phyloP scores from a whole-genome alignment of 2,888 invertebrate genomes.

The Geophilus truncorum region DNA sequence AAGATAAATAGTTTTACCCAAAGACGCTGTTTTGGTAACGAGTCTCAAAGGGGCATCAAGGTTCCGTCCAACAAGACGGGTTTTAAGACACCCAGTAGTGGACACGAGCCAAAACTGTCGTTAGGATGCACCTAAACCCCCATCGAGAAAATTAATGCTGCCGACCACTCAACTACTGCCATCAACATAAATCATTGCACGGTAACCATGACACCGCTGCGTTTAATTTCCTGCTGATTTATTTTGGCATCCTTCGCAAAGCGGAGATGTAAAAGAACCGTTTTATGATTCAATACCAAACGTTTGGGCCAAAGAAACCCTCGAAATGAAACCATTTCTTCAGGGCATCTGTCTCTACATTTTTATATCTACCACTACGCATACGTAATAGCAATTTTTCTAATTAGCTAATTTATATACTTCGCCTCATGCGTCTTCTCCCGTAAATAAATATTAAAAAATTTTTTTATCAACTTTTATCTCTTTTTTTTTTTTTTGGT shows the following conservation, averaged over 20 bases:
- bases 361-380: conserved; percentile 15
- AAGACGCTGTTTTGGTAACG: background rate
- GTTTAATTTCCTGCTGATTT: conserved; percentile 30
- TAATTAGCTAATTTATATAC: background rate
- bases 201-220: conserved; percentile 13
- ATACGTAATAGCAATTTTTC: background rate
- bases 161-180: conserved; percentile 27
- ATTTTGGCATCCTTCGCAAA: conserved; percentile 25
- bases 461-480: background rate
- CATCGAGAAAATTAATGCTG: conserved; percentile 12
- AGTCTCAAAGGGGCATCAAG: background rate
- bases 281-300: conserved; percentile 12
- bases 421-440: background rate
- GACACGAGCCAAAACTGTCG: background rate
- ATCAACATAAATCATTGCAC: conserved; percentile 19
- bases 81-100: background rate
- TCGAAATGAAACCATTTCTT: background rate
- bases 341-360: background rate
- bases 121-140: background rate
- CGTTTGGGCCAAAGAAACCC: background rate
- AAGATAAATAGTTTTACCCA: background rate
- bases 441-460: background rate
- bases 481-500: background rate
- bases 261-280: background rate
- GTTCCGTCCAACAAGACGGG: background rate